Conservation (phyloP, 2,797 vertebrate genomes). For the Aulostomus chinensis region DNA sequence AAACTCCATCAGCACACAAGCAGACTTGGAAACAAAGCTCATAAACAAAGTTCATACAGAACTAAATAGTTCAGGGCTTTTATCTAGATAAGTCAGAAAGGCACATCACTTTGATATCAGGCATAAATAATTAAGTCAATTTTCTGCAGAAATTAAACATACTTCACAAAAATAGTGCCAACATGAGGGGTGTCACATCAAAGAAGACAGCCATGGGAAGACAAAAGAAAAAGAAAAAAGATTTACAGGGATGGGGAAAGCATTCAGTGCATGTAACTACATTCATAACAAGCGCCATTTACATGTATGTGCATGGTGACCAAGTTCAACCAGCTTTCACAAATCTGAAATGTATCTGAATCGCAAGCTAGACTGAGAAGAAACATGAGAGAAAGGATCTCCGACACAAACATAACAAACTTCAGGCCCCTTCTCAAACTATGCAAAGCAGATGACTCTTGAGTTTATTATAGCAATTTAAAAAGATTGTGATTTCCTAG, state of each 20-base stretch:
- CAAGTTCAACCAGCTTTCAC: constrained; percentile 58
- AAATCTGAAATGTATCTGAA: constrained; percentile 57
- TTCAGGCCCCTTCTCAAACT: constrained; percentile 30
- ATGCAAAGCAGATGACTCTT: constrained; percentile 42
- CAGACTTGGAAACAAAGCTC: constrained; percentile 62
- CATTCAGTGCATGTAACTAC: constrained; percentile 86
- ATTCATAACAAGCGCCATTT: constrained; percentile 82
- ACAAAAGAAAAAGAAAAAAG: too few relatives aligned
- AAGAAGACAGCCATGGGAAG: constrained; percentile 41
- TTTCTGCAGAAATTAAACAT: constrained; percentile 74
- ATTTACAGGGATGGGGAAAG: constrained; percentile 22
- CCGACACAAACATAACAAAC: constrained; percentile 42
- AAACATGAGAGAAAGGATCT: constrained; percentile 51
- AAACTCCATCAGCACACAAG: constrained; percentile 52
- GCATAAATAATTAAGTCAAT: constrained; percentile 79
- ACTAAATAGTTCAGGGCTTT: constrained; percentile 63
- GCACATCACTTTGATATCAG: constrained; percentile 85
- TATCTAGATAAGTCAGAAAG: constrained; percentile 79
- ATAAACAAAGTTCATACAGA: constrained; percentile 61
- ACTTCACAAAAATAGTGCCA: constrained; percentile 74
- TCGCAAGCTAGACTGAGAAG: constrained; percentile 38
- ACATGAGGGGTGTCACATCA: constrained; percentile 56
- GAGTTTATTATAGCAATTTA: constrained; percentile 39
- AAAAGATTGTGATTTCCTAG: constrained; percentile 38
- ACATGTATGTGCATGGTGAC: constrained; percentile 76